Evolutionary conservation across 2,888 invertebrate genomes (phyloP), one percentile per base, ranked within the genome.

Genomic region (Pherbina coryleti): DNA sequence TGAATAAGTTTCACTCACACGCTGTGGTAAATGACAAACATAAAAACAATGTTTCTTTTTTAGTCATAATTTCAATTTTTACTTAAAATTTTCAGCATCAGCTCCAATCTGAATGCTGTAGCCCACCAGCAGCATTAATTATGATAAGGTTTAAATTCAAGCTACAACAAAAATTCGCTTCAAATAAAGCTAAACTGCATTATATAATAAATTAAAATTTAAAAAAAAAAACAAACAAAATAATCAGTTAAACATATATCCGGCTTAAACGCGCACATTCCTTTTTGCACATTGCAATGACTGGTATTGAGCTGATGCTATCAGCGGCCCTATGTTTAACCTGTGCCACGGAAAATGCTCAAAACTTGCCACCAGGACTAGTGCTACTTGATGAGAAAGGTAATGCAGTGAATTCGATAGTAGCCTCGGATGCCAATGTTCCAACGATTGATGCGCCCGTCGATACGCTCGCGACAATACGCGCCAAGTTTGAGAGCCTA

Each of bases 271-370:
- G 1, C 28, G 4, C 64, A 22, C 64, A 5, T 2, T 4, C 51
- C 49, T 5, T n/a, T 4, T 1, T 19, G 9, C 34, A 5, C 22
- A 19, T 22, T 19, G 28, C 19, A 82, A 86, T 83, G 70, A 82
- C 79, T 5, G 88, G 89, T 3, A 79, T 88, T 66, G 89, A 88
- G 74, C 80, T 88, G 49, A 81, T 88, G 60, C 82, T 88, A 76
- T 85, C 89, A 9, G 83, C 87, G 3, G 87, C 86, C 3, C 81
- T 89, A 3, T 88, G 89, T 62, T 72, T 85, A 3, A 78, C 83
- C n/a, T 89, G 89, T 81, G 82, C 86, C 3, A 73, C 80, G 0
- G 49, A 81, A 0, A 82, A 83, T 44, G 82, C 82, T 0, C 19
- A 78, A 11, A 49, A 55, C 9, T 44, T 85, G 71, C 84, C 85